These are phyloP conservation scores for Opisthocomus hoazin DNA, from an alignment of 2,113 vertebrate genomes.

Conservation along the genomic window DNA sequence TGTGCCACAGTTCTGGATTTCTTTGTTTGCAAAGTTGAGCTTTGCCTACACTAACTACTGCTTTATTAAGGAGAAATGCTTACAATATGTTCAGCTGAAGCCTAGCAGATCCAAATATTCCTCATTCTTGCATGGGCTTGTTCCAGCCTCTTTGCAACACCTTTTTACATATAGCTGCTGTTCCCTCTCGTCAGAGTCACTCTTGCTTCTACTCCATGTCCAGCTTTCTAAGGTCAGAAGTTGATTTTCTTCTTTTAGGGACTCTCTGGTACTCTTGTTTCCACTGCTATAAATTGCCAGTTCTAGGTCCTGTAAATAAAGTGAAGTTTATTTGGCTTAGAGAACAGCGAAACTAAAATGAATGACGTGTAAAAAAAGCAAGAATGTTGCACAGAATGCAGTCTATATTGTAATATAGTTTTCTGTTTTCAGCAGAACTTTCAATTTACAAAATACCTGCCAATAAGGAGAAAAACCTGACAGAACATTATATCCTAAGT, in stretches of 20 bases:
- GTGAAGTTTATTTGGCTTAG: not conserved
- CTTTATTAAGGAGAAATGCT: not conserved
- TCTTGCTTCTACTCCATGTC: not conserved
- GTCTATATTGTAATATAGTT: not conserved
- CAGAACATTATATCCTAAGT: not conserved
- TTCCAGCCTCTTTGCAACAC: not conserved
- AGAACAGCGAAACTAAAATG: not conserved
- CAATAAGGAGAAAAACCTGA: not conserved
- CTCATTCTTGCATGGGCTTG: not conserved
- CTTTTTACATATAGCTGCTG: not conserved
- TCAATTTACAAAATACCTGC: not conserved
- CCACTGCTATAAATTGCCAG: not conserved
- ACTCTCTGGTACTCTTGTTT: not conserved
- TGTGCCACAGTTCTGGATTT: not conserved
- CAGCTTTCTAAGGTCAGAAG: not conserved
- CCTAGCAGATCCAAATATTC: not conserved
- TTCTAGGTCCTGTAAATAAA: not conserved
- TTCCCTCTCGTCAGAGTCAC: not conserved
- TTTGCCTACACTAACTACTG: not conserved
- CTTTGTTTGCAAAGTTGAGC: not conserved
- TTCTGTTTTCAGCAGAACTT: not conserved
- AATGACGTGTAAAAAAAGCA: not conserved
- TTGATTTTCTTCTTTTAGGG: not conserved
- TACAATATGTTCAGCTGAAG: not conserved
- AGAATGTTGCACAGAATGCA: not conserved